Conservation (phyloP, 30 jellyfish, hydroid and myxozoan species). For the Hydra vulgaris region DNA sequence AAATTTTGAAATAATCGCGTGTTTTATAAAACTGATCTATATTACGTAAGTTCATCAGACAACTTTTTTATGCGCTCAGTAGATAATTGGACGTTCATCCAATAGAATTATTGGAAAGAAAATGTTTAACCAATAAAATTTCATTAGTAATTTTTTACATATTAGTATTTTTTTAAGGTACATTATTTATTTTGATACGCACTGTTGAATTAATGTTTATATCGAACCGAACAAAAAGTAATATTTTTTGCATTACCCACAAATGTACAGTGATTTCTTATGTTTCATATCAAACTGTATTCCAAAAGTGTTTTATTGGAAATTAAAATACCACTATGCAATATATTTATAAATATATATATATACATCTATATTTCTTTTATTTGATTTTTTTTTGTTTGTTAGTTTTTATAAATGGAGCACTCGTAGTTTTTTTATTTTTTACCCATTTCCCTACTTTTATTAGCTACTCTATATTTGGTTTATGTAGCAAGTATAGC, state of each 20-base stretch:
- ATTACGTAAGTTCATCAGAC: not conserved
- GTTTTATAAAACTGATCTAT: not conserved
- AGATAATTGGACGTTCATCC: not conserved
- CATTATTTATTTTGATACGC: not conserved
- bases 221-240: not conserved
- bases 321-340: not conserved
- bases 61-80: not conserved
- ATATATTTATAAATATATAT: no score
- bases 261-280: not conserved
- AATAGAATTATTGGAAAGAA: no score
- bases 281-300: not conserved
- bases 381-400: no score
- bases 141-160: not conserved
- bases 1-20: not conserved
- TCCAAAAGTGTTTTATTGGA: not conserved
- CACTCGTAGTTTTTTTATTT: no score
- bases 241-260: not conserved
- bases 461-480: no score
- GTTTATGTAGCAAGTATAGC: no score
- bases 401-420: no score
- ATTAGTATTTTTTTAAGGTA: not conserved
- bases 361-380: not conserved
- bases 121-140: not conserved
- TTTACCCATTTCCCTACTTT: no score
- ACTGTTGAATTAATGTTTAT: not conserved